Conservation (phyloP, 2,888 invertebrate species). For the Hermaeophaga mercurialis region DNA sequence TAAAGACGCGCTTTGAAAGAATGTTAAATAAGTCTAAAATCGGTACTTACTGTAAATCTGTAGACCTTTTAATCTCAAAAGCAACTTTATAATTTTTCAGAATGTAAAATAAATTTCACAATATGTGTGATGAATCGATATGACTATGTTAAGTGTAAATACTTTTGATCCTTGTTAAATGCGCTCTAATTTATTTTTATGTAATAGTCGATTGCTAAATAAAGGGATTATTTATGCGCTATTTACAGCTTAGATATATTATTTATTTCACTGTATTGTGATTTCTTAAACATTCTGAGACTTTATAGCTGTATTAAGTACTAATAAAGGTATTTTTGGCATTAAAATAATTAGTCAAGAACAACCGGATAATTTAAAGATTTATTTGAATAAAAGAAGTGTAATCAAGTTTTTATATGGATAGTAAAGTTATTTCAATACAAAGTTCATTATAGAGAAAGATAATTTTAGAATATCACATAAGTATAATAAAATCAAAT, state of each 20-base stretch:
- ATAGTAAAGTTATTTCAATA: neutral
- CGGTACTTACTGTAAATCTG: slow-evolving; percentile 21
- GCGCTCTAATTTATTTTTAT: no score
- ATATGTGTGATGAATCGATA: slow-evolving; percentile 23
- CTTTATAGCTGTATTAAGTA: neutral
- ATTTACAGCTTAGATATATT: no score
- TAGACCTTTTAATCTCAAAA: slow-evolving; percentile 7
- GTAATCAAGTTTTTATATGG: neutral
- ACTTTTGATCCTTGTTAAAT: neutral
- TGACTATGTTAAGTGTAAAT: neutral
- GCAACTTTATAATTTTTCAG: slow-evolving; percentile 7
- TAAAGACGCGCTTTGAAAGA: neutral
- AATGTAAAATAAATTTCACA: slow-evolving; percentile 26
- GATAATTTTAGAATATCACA: no score
- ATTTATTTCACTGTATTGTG: slow-evolving; percentile 23
- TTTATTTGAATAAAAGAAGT: slow-evolving; percentile 11
- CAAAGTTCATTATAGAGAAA: no score
- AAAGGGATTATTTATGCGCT: no score
- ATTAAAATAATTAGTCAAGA: slow-evolving; percentile 7
- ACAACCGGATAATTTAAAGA: slow-evolving; percentile 10
- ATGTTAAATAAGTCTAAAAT: slow-evolving; percentile 9
- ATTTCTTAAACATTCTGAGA: slow-evolving; percentile 28
- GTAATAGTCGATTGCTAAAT: no score
- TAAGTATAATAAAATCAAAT: no score
- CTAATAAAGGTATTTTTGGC: slow-evolving; percentile 6